Percentiles rank a stretch among this genome's conserved stretches.
These are phyloP conservation scores for Drosophila tristis DNA, from an alignment of 1,140 invertebrate genomes.

Conservation along the genomic window DNA sequence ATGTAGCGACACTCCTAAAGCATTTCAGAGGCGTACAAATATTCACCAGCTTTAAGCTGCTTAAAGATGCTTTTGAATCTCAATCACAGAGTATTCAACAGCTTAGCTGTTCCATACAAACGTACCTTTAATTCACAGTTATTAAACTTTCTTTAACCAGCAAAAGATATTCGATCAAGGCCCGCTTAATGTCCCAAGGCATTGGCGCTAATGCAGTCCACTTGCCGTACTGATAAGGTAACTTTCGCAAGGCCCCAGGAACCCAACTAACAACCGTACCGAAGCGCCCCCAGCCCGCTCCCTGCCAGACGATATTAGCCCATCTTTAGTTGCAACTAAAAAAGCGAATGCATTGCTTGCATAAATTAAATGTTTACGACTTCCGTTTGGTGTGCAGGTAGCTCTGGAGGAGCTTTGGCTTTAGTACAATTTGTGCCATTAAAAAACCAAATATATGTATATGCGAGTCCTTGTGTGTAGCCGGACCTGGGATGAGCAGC, in stretches of 20 bases:
- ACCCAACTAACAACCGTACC: conserved; percentile 1
- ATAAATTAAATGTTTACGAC: conserved; percentile 81
- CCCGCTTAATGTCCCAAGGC: no score
- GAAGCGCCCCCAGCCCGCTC: neutral
- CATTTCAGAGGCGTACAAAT: neutral
- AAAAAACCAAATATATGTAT: conserved; percentile 73
- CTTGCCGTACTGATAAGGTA: conserved; percentile 12
- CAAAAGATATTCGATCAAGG: no score
- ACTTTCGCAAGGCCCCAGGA: neutral
- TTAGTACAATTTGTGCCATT: conserved; percentile 59
- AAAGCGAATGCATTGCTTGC: conserved; percentile 76
- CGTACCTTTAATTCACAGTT: no score
- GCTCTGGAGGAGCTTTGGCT: conserved; percentile 36
- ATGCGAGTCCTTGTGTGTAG: conserved; percentile 25
- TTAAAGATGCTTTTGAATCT: no score
- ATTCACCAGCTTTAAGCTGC: no score
- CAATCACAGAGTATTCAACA: no score
- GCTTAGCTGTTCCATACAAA: no score
- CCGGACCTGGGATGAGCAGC: neutral
- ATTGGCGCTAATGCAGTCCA: no score
- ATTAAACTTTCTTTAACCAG: no score
- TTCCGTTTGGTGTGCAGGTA: conserved; percentile 62
- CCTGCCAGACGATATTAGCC: conserved; percentile 32
- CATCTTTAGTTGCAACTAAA: conserved; percentile 71
- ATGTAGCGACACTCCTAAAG: neutral